Conservation (phyloP, 2,797 vertebrate genomes). For the Bucorvus abyssinicus region DNA sequence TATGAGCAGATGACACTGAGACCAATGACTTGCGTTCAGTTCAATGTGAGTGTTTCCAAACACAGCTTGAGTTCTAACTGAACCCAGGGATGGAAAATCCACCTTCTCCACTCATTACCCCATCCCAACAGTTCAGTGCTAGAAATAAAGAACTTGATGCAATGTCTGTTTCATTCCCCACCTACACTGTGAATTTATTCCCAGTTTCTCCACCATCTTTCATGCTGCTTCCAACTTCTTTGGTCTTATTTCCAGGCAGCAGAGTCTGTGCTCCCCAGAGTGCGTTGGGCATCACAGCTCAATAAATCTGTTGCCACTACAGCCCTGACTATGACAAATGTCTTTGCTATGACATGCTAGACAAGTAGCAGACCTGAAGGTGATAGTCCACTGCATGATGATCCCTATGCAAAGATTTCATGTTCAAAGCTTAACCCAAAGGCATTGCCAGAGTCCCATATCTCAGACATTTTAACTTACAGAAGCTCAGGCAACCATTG, state of each 20-base stretch:
- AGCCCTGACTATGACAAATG: conserved; percentile 9
- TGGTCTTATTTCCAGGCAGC: conserved; percentile 25
- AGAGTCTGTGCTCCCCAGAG: not conserved
- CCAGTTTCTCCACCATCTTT: not conserved
- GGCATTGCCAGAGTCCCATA: not conserved
- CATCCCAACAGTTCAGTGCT: not conserved
- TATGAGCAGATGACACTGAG: not conserved
- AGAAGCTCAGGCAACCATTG: not conserved
- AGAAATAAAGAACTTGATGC: not conserved
- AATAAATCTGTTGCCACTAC: conserved; percentile 33
- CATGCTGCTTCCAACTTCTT: not conserved
- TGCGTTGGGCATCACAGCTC: not conserved
- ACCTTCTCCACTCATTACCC: not conserved
- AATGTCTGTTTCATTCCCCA: not conserved
- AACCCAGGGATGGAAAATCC: not conserved
- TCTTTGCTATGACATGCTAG: not conserved
- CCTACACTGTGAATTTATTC: not conserved
- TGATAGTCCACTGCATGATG: conserved; percentile 11
- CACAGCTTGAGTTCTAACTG: not conserved
- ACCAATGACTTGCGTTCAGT: not conserved
- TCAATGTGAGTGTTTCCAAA: not conserved
- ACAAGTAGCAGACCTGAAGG: conserved; percentile 35
- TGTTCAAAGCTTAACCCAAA: conserved; percentile 30
- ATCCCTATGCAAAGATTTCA: conserved; percentile 17
- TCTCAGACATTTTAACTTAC: not conserved